phyloP scores from a whole-genome alignment of 2,113 vertebrate genomes.

The Cavia aperea region DNA sequence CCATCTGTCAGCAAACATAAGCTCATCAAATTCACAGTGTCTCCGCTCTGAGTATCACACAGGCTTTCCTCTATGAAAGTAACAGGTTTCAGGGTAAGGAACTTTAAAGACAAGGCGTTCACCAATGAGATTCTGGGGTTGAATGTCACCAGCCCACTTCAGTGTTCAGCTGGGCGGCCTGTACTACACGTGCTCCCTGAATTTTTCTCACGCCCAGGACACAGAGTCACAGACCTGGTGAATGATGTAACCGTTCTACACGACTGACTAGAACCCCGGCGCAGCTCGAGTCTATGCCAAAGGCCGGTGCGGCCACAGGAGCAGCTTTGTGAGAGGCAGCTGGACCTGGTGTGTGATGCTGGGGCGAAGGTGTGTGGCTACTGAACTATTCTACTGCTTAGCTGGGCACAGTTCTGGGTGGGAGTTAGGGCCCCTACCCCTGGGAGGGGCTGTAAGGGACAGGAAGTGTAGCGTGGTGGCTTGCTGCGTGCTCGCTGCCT shows the following conservation, averaged over 20 bases:
- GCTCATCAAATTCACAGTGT: not conserved
- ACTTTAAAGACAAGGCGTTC: not conserved
- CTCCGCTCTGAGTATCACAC: not conserved
- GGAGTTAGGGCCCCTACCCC: not conserved
- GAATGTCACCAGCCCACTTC: not conserved
- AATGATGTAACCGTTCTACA: not conserved
- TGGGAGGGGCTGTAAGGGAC: not conserved
- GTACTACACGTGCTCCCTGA: fast-evolving
- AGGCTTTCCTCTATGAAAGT: not conserved
- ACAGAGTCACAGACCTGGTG: not conserved
- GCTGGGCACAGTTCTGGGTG: not conserved
- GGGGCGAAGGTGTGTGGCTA: not conserved
- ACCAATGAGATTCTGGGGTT: not conserved
- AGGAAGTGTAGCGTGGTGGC: not conserved
- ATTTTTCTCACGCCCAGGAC: not conserved
- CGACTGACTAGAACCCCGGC: too few relatives aligned
- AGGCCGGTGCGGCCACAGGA: not conserved
- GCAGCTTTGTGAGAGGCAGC: not conserved
- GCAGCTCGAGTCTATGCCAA: not conserved
- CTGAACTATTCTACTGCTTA: not conserved
- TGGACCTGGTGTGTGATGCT: not conserved
- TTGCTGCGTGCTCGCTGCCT: not conserved
- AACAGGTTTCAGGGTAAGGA: not conserved
- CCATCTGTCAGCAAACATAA: not conserved
- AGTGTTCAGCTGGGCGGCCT: not conserved